Percentiles rank a stretch among this genome's conserved stretches.
Conservation (phyloP, 53 echinoderm and acorn worm genomes). For the Crossaster papposus region DNA sequence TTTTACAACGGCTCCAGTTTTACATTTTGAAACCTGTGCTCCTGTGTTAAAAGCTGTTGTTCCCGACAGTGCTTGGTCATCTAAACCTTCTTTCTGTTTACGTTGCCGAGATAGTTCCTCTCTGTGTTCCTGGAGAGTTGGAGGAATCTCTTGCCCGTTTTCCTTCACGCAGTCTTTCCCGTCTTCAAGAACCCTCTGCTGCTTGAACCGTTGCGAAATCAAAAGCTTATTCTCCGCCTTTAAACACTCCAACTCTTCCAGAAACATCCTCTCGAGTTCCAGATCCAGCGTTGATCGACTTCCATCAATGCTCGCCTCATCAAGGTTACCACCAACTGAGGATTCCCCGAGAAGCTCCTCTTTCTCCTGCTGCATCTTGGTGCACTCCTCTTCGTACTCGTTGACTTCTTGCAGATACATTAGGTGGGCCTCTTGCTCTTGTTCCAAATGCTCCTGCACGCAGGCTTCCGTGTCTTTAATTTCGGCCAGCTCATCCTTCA, state of each 20-base stretch:
- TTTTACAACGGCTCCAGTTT: not conserved
- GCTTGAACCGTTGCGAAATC: conserved; percentile 23
- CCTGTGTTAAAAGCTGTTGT: not conserved
- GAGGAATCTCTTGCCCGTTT: not conserved
- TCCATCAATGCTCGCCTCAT: not conserved
- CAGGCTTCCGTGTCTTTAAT: conserved; percentile 19
- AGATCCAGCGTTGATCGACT: conserved; percentile 6
- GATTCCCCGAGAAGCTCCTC: conserved; percentile 42
- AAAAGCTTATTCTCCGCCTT: conserved; percentile 16
- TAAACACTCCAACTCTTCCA: conserved; percentile 36
- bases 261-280: conserved; percentile 24
- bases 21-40: not conserved
- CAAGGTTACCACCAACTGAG: not conserved
- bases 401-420: not conserved
- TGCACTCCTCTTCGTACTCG: conserved; percentile 49
- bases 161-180: not conserved
- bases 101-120: not conserved
- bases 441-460: conserved; percentile 27
- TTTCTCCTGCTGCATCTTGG: conserved; percentile 50
- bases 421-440: conserved; percentile 32
- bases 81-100: not conserved
- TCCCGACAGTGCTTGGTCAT: not conserved
- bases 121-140: not conserved
- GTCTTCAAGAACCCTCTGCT: conserved; percentile 1
- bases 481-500: conserved; percentile 8